These are phyloP conservation scores for Cremastinae sp. DNA, from an alignment of 2,888 invertebrate species.

Conservation along the genomic window DNA sequence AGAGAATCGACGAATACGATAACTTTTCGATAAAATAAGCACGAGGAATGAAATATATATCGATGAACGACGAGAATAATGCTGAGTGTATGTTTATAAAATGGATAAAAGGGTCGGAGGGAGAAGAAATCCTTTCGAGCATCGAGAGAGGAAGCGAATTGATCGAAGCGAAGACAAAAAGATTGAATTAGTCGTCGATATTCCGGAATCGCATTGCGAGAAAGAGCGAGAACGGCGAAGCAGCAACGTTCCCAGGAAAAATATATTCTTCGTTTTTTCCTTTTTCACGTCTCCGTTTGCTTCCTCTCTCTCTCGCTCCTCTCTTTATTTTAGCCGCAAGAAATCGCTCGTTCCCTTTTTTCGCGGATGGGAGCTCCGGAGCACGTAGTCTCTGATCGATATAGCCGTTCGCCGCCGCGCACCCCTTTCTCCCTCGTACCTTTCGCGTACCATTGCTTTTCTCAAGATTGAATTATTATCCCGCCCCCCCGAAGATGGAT, in stretches of 20 bases:
- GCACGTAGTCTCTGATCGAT: conserved; percentile 60
- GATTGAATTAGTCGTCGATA: conserved; percentile 53
- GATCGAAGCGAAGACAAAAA: conserved; percentile 7
- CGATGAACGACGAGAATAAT: too few species aligned
- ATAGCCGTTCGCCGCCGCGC: conserved; percentile 49
- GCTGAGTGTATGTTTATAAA: too few species aligned
- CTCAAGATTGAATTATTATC: conserved; percentile 64
- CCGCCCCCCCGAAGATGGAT: conserved; percentile 57
- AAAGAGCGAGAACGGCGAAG: conserved; percentile 34
- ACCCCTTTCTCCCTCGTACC: neutral
- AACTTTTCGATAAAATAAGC: too few species aligned
- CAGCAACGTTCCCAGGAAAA: too few species aligned
- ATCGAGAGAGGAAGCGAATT: too few species aligned
- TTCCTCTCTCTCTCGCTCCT: conserved; percentile 2
- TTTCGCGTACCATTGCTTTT: conserved; percentile 43
- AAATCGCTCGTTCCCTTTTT: conserved; percentile 38
- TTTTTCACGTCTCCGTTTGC: conserved; percentile 23
- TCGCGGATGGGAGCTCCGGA: conserved; percentile 44
- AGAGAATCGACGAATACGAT: too few species aligned
- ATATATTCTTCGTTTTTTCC: too few species aligned
- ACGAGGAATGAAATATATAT: too few species aligned
- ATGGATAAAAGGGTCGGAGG: neutral
- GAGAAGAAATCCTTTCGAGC: too few species aligned
- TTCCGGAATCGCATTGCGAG: conserved; percentile 45
- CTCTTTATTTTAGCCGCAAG: conserved; percentile 12